These are phyloP conservation scores for Bactericera cockerelli DNA, from an alignment of 1,140 invertebrate genomes.

Conservation along the genomic window DNA sequence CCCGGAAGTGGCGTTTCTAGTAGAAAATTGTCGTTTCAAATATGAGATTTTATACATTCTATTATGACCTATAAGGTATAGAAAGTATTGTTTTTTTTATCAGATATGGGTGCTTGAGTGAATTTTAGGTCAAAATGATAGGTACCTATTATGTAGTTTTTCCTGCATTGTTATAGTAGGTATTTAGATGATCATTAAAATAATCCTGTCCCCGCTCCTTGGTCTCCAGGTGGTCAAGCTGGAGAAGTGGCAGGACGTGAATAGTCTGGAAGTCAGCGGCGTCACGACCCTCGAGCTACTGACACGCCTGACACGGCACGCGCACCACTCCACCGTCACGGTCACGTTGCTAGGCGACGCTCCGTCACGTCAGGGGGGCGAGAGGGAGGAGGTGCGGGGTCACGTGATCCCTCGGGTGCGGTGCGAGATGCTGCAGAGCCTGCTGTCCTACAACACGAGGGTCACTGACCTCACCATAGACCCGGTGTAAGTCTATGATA, in stretches of 20 bases:
- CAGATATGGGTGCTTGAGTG: no score
- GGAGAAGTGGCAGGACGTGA: conserved; percentile 1
- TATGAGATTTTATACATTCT: no score
- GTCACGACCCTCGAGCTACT: not conserved
- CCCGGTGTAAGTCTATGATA: not conserved
- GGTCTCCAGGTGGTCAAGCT: conserved; percentile 1
- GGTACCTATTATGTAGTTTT: no score
- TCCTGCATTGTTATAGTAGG: not conserved
- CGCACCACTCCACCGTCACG: not conserved
- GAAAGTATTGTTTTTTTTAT: no score
- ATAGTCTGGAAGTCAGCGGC: not conserved
- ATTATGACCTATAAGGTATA: no score
- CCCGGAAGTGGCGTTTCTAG: no score
- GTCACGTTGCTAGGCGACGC: not conserved
- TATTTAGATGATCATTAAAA: not conserved
- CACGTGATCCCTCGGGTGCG: not conserved
- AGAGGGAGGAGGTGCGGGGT: not conserved
- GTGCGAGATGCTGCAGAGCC: not conserved
- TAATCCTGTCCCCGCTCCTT: not conserved
- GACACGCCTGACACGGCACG: not conserved
- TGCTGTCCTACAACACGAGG: not conserved
- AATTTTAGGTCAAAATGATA: no score
- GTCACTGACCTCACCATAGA: not conserved
- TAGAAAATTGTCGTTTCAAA: no score
- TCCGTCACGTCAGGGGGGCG: not conserved